A percentile compares a stretch with the other conserved stretches of the same genome.
These are phyloP conservation scores for Xyrichtys novacula DNA, from an alignment of 2,797 vertebrate genomes.

Conservation along the genomic window DNA sequence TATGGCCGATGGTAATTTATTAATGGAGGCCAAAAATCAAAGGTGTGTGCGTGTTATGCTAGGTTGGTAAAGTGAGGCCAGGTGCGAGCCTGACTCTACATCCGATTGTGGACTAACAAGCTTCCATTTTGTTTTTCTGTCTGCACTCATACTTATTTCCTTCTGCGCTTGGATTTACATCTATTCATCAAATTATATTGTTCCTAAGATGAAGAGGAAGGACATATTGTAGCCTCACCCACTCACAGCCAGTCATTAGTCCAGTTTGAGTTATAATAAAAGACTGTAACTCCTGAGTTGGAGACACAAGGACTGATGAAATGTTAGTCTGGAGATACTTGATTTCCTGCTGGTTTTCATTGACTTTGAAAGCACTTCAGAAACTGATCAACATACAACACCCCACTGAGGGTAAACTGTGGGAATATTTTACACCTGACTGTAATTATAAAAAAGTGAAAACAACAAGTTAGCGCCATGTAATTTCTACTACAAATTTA, in stretches of 20 bases:
- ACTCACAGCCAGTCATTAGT: conserved; percentile 20
- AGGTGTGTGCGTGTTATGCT: conserved; percentile 34
- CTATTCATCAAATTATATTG: conserved; percentile 54
- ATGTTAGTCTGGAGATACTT: conserved; percentile 8
- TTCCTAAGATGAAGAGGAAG: conserved; percentile 35
- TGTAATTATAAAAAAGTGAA: conserved; percentile 50
- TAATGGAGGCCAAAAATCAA: conserved; percentile 25
- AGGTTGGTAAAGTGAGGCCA: conserved; percentile 55
- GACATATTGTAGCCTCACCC: conserved; percentile 30
- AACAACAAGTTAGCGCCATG: conserved; percentile 47
- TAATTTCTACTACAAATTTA: conserved; percentile 44
- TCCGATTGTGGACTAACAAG: conserved; percentile 37
- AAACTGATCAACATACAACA: conserved; percentile 20
- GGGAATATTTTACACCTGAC: conserved; percentile 57
- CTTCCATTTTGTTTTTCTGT: conserved; percentile 62
- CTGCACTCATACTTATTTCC: conserved; percentile 42
- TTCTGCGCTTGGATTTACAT: conserved; percentile 55
- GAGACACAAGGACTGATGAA: conserved; percentile 12
- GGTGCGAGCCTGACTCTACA: conserved; percentile 50
- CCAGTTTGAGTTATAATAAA: conserved; percentile 23
- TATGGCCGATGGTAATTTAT: conserved; percentile 33
- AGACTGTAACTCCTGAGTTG: conserved; percentile 19
- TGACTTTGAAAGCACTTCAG: background rate
- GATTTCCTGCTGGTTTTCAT: conserved; percentile 4
- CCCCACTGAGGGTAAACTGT: conserved; percentile 13